phyloP scores from a whole-genome alignment of 2,888 invertebrate species.

The Abrostola tripartita region DNA sequence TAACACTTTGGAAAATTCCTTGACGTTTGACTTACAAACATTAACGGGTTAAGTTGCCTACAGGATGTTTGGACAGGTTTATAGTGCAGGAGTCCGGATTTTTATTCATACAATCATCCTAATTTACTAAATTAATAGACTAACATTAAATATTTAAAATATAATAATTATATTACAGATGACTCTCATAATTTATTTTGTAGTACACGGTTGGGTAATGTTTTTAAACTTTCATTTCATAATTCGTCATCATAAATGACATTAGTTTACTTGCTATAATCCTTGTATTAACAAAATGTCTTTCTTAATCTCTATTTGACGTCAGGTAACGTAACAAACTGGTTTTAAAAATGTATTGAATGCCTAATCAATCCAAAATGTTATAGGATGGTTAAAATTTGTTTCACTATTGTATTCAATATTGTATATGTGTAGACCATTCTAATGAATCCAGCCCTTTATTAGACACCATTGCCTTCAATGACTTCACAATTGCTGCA shows the following conservation, averaged over 20 bases:
- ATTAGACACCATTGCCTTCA: constrained; percentile 19
- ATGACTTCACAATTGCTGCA: constrained; percentile 41
- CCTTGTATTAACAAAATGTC: neutral
- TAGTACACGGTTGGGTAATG: neutral
- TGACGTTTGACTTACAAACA: constrained; percentile 48
- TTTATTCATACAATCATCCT: neutral
- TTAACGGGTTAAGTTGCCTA: constrained; percentile 25
- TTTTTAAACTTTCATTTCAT: neutral
- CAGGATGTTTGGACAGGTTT: constrained; percentile 25
- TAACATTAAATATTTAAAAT: no score
- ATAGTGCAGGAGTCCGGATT: constrained; percentile 25
- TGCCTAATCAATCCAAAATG: neutral
- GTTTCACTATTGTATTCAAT: constrained; percentile 25
- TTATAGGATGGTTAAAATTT: constrained; percentile 7
- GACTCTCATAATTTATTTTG: no score
- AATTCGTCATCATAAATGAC: neutral
- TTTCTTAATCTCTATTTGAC: neutral
- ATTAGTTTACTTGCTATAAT: neutral
- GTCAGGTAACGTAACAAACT: neutral
- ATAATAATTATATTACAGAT: no score
- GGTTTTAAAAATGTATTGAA: neutral
- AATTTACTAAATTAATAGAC: neutral
- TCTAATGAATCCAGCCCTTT: constrained; percentile 28
- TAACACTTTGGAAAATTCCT: constrained; percentile 70
- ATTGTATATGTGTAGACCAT: constrained; percentile 1